Percentiles rank a stretch among this genome's conserved stretches.
Conservation (phyloP, 30 jellyfish, hydroid and myxozoan genomes). For the Cassiopea andromeda region DNA sequence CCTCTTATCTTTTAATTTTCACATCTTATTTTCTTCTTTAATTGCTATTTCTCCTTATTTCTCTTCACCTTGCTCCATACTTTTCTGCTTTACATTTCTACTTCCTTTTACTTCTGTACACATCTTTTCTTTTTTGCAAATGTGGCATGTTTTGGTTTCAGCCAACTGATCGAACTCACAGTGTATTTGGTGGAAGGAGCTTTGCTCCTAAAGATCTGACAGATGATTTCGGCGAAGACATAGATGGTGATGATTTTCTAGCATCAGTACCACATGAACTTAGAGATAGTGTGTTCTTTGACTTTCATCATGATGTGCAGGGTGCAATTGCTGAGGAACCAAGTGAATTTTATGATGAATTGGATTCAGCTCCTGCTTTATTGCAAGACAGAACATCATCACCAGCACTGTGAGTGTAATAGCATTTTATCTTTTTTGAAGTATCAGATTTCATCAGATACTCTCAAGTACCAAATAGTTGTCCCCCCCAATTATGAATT, state of each 20-base stretch:
- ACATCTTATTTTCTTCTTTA: no score
- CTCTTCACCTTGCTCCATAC: no score
- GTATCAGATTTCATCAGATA: background rate
- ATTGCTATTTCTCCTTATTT: no score
- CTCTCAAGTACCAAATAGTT: background rate
- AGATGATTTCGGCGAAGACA: slow-evolving; percentile 62
- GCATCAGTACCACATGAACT: slow-evolving; percentile 75
- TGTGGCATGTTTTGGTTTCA: background rate
- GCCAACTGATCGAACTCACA: slow-evolving; percentile 70
- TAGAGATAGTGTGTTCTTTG: slow-evolving; percentile 76
- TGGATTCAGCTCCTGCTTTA: slow-evolving; percentile 40
- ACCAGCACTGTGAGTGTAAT: slow-evolving; percentile 69
- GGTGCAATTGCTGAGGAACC: slow-evolving; percentile 56
- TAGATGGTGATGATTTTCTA: slow-evolving; percentile 50
- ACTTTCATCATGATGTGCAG: slow-evolving; percentile 73
- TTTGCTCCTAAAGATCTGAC: slow-evolving; percentile 94
- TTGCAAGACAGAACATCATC: slow-evolving; percentile 57
- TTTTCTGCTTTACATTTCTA: no score
- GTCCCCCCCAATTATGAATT: no score
- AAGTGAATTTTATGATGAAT: slow-evolving; percentile 9
- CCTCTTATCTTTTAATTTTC: no score
- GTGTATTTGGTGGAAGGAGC: slow-evolving; percentile 90
- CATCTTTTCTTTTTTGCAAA: background rate
- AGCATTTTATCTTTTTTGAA: background rate
- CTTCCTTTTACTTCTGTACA: no score